phyloP scores from a whole-genome alignment of 1,140 invertebrate genomes.

The Andrena cerasifolii region DNA sequence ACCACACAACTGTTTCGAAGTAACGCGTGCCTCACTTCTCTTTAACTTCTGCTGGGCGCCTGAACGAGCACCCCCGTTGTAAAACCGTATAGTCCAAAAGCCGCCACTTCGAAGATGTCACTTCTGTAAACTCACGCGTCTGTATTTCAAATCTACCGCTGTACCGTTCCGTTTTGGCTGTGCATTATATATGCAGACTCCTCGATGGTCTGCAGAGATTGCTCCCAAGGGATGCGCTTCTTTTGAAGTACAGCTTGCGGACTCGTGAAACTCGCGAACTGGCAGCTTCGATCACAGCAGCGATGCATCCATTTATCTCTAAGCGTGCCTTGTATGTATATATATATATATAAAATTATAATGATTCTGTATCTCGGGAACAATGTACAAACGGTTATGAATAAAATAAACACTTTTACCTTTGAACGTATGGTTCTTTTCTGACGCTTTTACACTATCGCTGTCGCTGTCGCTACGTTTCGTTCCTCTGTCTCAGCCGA shows the following conservation, averaged over 20 bases:
- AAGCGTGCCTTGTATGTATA: slow-evolving; percentile 40
- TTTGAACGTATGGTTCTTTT: slow-evolving; percentile 32
- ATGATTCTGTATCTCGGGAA: slow-evolving; percentile 42
- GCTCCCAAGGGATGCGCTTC: too few relatives aligned
- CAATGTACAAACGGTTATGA: slow-evolving; percentile 43
- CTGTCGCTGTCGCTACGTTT: not conserved
- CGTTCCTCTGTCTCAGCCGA: not conserved
- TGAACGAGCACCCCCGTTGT: slow-evolving; percentile 6
- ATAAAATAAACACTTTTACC: slow-evolving; percentile 46
- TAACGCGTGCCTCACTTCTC: slow-evolving; percentile 8
- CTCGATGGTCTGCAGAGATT: too few relatives aligned
- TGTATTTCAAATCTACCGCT: not conserved
- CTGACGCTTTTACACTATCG: slow-evolving; percentile 31
- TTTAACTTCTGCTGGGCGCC: not conserved
- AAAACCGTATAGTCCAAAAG: not conserved
- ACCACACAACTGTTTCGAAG: not conserved
- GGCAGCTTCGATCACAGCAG: not conserved
- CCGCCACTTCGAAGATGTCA: not conserved
- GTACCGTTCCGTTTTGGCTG: too few relatives aligned
- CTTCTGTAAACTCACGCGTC: not conserved
- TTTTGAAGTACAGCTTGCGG: not conserved
- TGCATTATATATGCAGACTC: too few relatives aligned
- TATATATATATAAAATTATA: slow-evolving; percentile 23
- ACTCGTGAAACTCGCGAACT: not conserved
- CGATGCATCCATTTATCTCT: slow-evolving; percentile 3